Base-by-base conservation (phyloP, 2,113 vertebrate species). In the Talpa occidentalis region DNA sequence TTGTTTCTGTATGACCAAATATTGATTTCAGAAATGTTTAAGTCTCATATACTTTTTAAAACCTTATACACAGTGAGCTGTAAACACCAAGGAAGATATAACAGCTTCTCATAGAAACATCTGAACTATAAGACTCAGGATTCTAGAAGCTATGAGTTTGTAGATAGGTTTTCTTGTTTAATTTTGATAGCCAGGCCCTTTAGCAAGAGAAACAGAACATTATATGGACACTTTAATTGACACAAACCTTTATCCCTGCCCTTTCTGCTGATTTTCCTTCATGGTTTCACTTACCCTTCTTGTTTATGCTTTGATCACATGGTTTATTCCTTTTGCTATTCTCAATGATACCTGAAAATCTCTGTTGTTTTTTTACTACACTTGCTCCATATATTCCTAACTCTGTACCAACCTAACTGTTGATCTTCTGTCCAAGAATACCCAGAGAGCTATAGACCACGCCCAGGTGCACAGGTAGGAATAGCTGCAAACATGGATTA, bases 1-100 rank as follows among this genome's bases (percentile, higher is more conserved):
- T 86, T 76, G 16, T 84, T 95, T 87, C 70, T 83, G 1, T 37
- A 73, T 47, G 16, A 32, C 24, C 19, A 89, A 96, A 93, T 40
- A 32, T 37, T 59, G 26, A 95, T 62, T 88, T 90, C 5, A 91
- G 93, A 79, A 88, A 52, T 69, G 37, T 37, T 82, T 64, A 92
- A 78, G 22, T 72, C 42, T 90, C 12, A 30, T 30, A 47, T 47
- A 28, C 22, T 54, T 77, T 40, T 28, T 59, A 37, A 35, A 90
- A 69, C 17, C 60, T 79, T 11, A 60, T 54, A 95, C 84, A 83
- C 64, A 11, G 24, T 59, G 32, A 67, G 73, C 8, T 80, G 32
- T 67, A 82, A 95, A 78, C 21, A 10, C 81, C 40, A 56, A 80
- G 19, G 44, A 85, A 67, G n/a, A 62, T 47, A 54, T 73, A 59